Evolutionary conservation across 2,888 invertebrate genomes (phyloP), one percentile per base, ranked within the genome.

Genomic region (Brachyptera putata): DNA sequence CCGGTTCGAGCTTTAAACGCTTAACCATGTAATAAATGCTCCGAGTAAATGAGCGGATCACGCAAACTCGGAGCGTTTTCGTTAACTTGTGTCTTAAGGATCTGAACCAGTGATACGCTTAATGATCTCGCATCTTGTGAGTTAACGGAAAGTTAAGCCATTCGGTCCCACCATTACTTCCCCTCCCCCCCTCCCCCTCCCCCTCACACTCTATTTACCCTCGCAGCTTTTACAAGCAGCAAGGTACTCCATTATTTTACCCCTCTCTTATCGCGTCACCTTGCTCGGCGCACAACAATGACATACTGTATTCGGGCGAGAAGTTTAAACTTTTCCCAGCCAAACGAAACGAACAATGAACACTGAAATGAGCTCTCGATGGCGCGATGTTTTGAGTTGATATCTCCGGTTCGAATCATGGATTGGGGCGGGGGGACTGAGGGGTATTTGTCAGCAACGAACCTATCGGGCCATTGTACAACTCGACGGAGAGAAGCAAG

Each of bases 101-200:
- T 14, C 9, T 18, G 43, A n/a, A 11, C 34, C 21, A 24, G 53
- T 53, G 53, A 53, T 53, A 53, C 53, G 53, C 53, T 53, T 53
- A 53, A 53, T 53, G 53, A 53, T 53, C 53, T 9, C 34, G 5
- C 34, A 18, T 21, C 53, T 34, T 21, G 36, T 36, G 53, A 53
- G 53, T 53, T 53, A 53, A 14, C 53, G 22, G 53, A 53, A 53
- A 53, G 53, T 53, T 53, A 34, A 53, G 53, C 53, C 53, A 53
- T 53, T 53, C 24, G 11, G 36, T 1, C 11, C 53, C 53, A 13
- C 53, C 53, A 22, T 53, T 53, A 21, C 36, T 16, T 16, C 50
- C 22, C 14, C 26, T 34, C 11, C 18, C 22, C 24, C 11, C n/a
- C n/a, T n/a, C n/a, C n/a, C n/a, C n/a, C n/a, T n/a, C n/a, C n/a